phyloP scores from a whole-genome alignment of 2,797 vertebrate species.

The Amphiprion clarkii region DNA sequence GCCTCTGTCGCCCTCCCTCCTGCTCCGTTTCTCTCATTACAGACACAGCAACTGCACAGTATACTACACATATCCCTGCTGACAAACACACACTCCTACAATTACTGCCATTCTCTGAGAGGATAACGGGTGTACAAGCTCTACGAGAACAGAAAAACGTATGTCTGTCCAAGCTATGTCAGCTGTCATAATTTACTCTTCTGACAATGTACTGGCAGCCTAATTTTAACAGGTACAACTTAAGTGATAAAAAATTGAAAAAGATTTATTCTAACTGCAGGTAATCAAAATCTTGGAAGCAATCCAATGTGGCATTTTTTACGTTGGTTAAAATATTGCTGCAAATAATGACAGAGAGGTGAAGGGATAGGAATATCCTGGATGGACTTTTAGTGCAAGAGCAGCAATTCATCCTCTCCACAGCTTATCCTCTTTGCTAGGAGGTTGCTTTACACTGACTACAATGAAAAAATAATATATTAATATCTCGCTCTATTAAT shows the following conservation, averaged over 20 bases:
- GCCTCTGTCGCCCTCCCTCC: conserved; percentile 47
- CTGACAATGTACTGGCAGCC: background rate
- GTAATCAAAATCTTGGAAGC: background rate
- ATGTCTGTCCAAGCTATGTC: background rate
- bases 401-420: too few species aligned
- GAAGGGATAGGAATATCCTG: too few species aligned
- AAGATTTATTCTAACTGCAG: background rate
- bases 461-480: conserved; percentile 1
- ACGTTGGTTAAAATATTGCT: background rate
- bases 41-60: conserved; percentile 48
- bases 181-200: conserved; percentile 18
- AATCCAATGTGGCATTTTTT: background rate
- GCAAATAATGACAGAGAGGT: too few species aligned
- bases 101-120: conserved; percentile 17
- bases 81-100: conserved; percentile 19
- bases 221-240: conserved; percentile 7
- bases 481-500: background rate
- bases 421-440: too few species aligned
- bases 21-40: conserved; percentile 45
- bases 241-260: too few species aligned
- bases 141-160: conserved; percentile 16
- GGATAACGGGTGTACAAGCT: conserved; percentile 17
- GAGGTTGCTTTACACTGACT: background rate
- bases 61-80: conserved; percentile 37
- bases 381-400: too few species aligned